Evolutionary conservation across 2,888 invertebrate genomes (phyloP), one percentile per base, ranked within the genome.

Genomic region (Eupeodes luniger): DNA sequence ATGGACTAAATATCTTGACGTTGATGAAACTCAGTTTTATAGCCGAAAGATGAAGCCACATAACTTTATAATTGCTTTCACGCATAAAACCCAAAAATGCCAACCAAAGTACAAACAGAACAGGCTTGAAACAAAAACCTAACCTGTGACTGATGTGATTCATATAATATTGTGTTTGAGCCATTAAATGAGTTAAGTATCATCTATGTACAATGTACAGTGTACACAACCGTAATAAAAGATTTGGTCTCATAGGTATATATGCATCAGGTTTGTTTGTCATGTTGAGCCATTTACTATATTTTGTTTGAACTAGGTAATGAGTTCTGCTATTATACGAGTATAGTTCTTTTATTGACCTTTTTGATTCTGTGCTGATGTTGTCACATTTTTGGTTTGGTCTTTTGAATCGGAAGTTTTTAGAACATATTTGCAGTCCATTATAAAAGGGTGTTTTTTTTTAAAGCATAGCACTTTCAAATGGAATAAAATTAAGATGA

Each of bases 271-370:
- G 36, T 27, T 4, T 7, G 66, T 27, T 66, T 49, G 12, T 47
- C 51, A 55, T 55, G 40, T 78, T 49, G 62, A 79, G 53, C 36
- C 55, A 77, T 61, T 12, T 47, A 59, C 27, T 59, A 61, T 49
- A 70, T 64, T 77, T 77, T 87, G 44, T 77, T 76, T 87, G 86
- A 80, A 83, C 86, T 87, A 83, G 86, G 80, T 87, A 87, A 87
- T 87, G 83, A 83, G 74, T 82, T 64, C 76, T 87, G 76, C 79
- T 85, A 69, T 40, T 9, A 9, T 40, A 40, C 9, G 6, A 7
- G 9, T 40, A 9, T 40, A 40, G 40, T 27, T 1, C 76, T 86
- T 82, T 78, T 82, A 75, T 78, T 72, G 62, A 36, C 69, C 72
- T 59, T 81, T 74, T 59, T 57, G 34, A 70, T 67, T 36, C 44